Evolutionary conservation across 1,140 invertebrate genomes (phyloP), one percentile per base, ranked within the genome.

Genomic region (Zaprionus inermis): DNA sequence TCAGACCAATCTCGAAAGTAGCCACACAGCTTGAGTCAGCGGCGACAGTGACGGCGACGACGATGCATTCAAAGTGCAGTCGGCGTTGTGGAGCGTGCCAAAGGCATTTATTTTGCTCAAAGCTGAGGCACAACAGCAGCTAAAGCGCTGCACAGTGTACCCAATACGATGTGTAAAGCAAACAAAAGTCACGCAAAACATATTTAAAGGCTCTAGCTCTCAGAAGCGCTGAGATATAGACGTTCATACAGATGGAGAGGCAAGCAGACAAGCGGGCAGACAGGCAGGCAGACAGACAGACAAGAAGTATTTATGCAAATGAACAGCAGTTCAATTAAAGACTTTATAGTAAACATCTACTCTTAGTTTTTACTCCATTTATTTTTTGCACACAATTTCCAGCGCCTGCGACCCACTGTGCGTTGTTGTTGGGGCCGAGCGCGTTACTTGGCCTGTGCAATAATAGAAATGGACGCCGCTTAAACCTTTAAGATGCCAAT

Each of bases 401-500:
- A 34, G 16, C n/a, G 7, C 5, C 22, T 18, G 5, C 24, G 32
- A n/a, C 24, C 49, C 61, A 64, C 61, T 64, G 61, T 64, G 61
- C 61, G 38, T 14, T 28, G 24, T 14, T 11, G 67, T 14, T 52
- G 18, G 24, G 18, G 9, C 3, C 14, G 6, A 38, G 30, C 49
- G 36, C 36, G 24, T 59, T 14, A 14, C 2, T 51, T 56, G 78
- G 32, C 41, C 60, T 66, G 75, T 68, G 71, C 79, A 86, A 86
- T 86, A 86, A 81, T 79, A 79, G 24, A 69, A 76, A 63, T 76
- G 46, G 60, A 57, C 64, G 12, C 5, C 16, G 54, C 67, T 73
- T 89, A 88, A 88, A 72, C 83, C 83, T 88, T 88, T 88, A 82
- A 88, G 83, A 83, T 80, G 77, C 70, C 83, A 88, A 88, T 88